Evolutionary conservation across 2,797 vertebrate genomes (phyloP), one percentile per base, ranked within the genome.

Genomic region (Gymnoscopelus braueri): DNA sequence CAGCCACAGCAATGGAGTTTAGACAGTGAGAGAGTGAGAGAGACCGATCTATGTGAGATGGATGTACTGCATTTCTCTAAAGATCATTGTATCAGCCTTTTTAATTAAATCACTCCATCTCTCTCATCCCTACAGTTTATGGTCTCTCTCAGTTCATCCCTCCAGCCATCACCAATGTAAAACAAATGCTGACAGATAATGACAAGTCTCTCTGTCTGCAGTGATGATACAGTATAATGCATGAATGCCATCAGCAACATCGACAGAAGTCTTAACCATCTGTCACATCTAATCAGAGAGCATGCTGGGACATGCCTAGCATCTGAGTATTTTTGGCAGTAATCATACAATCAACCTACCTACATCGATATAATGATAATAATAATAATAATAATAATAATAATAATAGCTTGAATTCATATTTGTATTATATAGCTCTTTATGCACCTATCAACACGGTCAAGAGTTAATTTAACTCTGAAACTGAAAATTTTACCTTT

Each of bases 261-360:
- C 8, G 48, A 57, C 3, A n/a, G 50, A 4, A 26, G 47, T 29
- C 4, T 54, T 49, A 44, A 19, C 51, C 23, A 29, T 19, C 5
- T 26, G 60, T 63, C 67, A 19, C 24, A 12, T 63, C 39, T 15
- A 11, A 56, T 56, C 60, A 70, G 52, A 29, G 15, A 53, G 58
- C 2, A 59, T 12, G 15, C n/a, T 24, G 29, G 32, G 39, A 29
- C 10, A 50, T 13, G 19, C 39, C 39, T 44, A 44, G 8, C 39
- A 35, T 35, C 32, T 9, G 8, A 44, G 39, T 44, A 44, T 35
- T 6, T 35, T 6, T 35, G 32, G 39, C 39, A 5, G 32, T 35
- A 35, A 35, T 35, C 39, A 44, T 10, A 2, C 39, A 44, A 44
- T 44, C 39, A 44, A 44, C 39, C 35, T 39, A 39, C 35, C 35